phyloP scores from a whole-genome alignment of 2,113 vertebrate genomes.

The Ophiodon elongatus region DNA sequence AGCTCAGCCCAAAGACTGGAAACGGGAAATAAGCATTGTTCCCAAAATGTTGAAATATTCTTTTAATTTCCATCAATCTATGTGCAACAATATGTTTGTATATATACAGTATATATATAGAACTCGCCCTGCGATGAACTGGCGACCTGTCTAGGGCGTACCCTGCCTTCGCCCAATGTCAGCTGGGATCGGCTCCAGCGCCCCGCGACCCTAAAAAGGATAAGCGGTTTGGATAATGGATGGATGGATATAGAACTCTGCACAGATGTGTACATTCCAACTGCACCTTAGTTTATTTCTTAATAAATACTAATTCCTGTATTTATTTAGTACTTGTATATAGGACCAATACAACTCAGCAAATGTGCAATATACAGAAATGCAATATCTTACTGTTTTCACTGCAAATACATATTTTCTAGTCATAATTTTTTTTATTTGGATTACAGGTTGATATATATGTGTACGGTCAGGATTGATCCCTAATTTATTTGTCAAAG shows the following conservation, averaged over 20 bases:
- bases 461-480: not conserved
- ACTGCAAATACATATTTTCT: not conserved
- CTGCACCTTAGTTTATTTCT: not conserved
- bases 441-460: not conserved
- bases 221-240: too few relatives aligned
- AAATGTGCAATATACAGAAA: not conserved
- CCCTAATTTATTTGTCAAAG: not conserved
- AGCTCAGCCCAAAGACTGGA: not conserved
- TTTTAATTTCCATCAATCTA: not conserved
- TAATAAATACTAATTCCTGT: not conserved
- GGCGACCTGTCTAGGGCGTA: too few relatives aligned
- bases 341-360: not conserved
- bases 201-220: too few relatives aligned
- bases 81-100: not conserved
- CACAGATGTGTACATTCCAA: not conserved
- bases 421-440: not conserved
- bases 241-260: too few relatives aligned
- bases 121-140: too few relatives aligned
- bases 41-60: not conserved
- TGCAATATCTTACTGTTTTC: not conserved
- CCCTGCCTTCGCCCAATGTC: too few relatives aligned
- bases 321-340: not conserved
- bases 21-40: not conserved
- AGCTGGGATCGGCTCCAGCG: too few relatives aligned
- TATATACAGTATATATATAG: not conserved